Conservation (phyloP, 1,140 invertebrate genomes). For the Antheraea pernyi region DNA sequence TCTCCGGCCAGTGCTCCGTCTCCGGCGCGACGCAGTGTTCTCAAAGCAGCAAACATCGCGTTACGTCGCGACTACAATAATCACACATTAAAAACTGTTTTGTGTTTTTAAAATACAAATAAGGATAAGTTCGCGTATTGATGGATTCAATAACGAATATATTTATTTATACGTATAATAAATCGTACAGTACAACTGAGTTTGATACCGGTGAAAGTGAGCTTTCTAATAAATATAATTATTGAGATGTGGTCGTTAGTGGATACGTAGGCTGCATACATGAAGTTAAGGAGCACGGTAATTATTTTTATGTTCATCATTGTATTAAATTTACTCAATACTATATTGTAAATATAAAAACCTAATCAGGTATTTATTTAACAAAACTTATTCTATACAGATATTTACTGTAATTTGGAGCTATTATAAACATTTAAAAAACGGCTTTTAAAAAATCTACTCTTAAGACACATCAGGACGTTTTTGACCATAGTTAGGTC, state of each 20-base stretch:
- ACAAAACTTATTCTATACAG: too few relatives aligned
- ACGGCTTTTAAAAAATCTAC: too few relatives aligned
- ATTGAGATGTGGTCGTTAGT: slow-evolving; percentile 65
- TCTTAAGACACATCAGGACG: too few relatives aligned
- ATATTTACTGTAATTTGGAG: too few relatives aligned
- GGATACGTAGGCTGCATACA: slow-evolving; percentile 57
- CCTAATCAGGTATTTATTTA: too few relatives aligned
- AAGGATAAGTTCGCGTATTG: slow-evolving; percentile 1
- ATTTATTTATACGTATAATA: neutral
- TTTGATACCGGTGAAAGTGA: slow-evolving; percentile 63
- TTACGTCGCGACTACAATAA: neutral
- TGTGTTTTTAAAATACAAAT: neutral
- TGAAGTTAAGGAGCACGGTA: slow-evolving; percentile 64
- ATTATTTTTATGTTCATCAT: slow-evolving; percentile 8
- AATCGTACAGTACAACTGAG: slow-evolving; percentile 15
- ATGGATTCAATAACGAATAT: slow-evolving; percentile 29
- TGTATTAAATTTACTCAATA: neutral
- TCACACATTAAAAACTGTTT: neutral
- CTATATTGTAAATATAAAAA: neutral
- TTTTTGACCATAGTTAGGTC: too few relatives aligned
- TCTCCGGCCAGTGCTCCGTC: neutral
- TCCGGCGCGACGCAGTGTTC: neutral
- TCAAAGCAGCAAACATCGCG: neutral
- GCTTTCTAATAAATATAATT: slow-evolving; percentile 49
- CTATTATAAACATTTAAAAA: too few relatives aligned